Evolutionary conservation across 2,797 vertebrate genomes (phyloP), one percentile per base, ranked within the genome.

Genomic region (Alectoris magna): DNA sequence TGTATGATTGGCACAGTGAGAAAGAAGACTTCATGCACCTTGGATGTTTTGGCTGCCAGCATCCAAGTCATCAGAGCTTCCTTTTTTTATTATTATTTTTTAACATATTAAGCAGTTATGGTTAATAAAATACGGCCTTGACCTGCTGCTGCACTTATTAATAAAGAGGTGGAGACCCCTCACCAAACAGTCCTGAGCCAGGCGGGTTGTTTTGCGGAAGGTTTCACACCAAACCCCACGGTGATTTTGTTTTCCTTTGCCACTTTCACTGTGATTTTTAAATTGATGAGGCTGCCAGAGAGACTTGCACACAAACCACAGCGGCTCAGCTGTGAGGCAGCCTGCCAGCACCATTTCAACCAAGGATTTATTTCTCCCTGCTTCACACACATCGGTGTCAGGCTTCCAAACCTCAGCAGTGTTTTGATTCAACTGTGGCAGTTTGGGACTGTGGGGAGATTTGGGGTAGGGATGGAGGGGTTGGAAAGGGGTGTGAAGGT

Each of bases 191-290:
- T 93, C 36, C 39, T 75, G 27, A 62, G 38, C 27, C 43, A 56
- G 79, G 60, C 87, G 26, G 21, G 60, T 76, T 92, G 34, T 55
- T 51, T 2, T 73, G 87, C 56, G 58, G 58, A 68, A 72, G n/a
- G 29, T 69, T 93, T 93, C 67, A 73, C 56, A 63, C 63, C 34
- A 66, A 91, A 78, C 55, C 41, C 44, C 34, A 16, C 29, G 44
- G 70, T 49, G 66, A 72, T 84, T 92, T 95, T 91, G 71, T 93
- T 94, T 92, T 91, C 71, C 66, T 76, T 86, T 81, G 68, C 74
- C 85, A 63, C 53, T 86, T 8, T 69, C 58, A 36, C 76, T 89
- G 75, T 66, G 76, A 76, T 85, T 94, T 96, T 91, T 84, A 84
- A 84, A 91, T 66, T 2, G 10, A 56, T 55, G 59, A 68, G 67